Base-by-base conservation (phyloP, 2,797 vertebrate species). In the Onychomys arenicola region DNA sequence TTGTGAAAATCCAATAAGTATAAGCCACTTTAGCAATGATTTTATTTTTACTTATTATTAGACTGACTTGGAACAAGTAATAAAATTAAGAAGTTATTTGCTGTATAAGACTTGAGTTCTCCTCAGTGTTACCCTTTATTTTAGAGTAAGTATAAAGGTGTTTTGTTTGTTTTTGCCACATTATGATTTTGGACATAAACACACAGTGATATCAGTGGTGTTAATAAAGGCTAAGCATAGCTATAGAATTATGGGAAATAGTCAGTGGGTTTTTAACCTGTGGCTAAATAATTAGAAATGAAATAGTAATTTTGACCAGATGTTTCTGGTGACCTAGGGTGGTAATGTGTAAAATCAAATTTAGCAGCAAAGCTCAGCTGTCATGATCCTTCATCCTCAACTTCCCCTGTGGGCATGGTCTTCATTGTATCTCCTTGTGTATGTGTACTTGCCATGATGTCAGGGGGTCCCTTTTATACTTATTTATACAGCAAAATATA, bases 271-370 rank as follows among this genome's bases (percentile, higher is more conserved):
- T 4, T 77, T 14, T 23, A 84, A 46, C 59, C 1, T 7, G 13
- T 69, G 40, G 40, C 57, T 5, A 94, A 94, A 90, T 32, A 63
- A 43, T 25, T 92, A 78, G 81, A 94, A 73, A 77, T 90, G 81
- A 85, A 94, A 76, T 23, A 81, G 10, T 76, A 34, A 90, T 95
- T 95, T 92, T 85, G 57, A 43, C 29, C 7, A 37, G 61, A 40
- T 12, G 3, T 93, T 84, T 95, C 76, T 65, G 11, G 59, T 52
- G 86, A 71, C 25, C 14, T 34, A 82, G 34, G 3, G 6, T 63
- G 32, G 55, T 10, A 91, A 87, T 71, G 61, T 82, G 90, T n/a
- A 71, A 46, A 94, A 80, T 81, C 67, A 43, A 1, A 90, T 71
- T 78, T 89, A 71, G 59, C 87, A 17, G 46, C 61, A 90, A 92